Evolutionary conservation across 2,113 vertebrate genomes (phyloP), one percentile per base, ranked within the genome.

Genomic region (Lanius collurio): DNA sequence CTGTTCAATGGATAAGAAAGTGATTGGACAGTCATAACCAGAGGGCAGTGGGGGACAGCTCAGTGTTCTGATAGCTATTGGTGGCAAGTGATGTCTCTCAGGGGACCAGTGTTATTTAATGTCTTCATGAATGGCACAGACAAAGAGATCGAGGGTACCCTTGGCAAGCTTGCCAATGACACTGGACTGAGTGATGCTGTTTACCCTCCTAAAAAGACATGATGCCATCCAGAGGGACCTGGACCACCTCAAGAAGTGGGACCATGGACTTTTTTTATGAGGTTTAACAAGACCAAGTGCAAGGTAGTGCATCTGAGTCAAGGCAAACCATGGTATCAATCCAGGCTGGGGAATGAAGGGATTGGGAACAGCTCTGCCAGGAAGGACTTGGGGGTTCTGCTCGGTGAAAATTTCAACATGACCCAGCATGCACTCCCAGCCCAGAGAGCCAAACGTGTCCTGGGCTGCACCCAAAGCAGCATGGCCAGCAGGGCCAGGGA

Each of bases 361-460:
- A 39, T 13, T 27, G 11, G 22, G 21, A 68, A 31, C 16, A 55
- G 8, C 19, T 39, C 18, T 53, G 24, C 7, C n/a, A 26, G 24
- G 23, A 74, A 46, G 20, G 13, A 15, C 13, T 7, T 35, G 46
- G 26, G 6, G 1, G 3, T 52, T 28, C 60, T 74, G 22, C 11
- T 52, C 19, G 20, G 18, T 26, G 37, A 31, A 39, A 31, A 13
- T 17, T 20, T 27, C 46, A 23, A 18, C 7, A 15, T n/a, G 11
- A 21, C 39, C 5, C 20, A 35, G n/a, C 30, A n/a, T 22, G 20
- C 24, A 41, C 14, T 31, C 1, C 0, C 23, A 53, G 16, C 16
- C 20, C 37, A 68, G 8, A 60, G 1, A 46, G 3, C 20, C 16
- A 68, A 4, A 14, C 0, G 0, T 39, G 13, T 18, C 16, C 39